Percentiles rank a stretch among this genome's conserved stretches.
phyloP scores from a whole-genome alignment of 64 coral and sea anemone species.

The Dendrophyllia cribrosa region DNA sequence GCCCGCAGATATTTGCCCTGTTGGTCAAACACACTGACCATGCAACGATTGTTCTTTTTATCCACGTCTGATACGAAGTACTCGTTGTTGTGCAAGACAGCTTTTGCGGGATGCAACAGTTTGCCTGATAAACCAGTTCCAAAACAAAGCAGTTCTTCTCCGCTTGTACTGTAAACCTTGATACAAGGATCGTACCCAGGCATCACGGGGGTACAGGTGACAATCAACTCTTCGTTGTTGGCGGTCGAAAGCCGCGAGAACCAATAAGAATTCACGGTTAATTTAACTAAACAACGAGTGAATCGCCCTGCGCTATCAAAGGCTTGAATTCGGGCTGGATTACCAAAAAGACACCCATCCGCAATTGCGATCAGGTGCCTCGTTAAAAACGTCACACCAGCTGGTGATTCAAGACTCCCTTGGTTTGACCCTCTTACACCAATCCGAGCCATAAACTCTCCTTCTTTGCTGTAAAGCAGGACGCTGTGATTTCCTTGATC shows the following conservation, averaged over 20 bases:
- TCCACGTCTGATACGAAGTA: slow-evolving; percentile 88
- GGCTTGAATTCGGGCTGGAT: slow-evolving; percentile 72
- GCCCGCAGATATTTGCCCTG: slow-evolving; percentile 67
- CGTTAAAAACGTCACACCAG: slow-evolving; percentile 43
- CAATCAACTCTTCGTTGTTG: slow-evolving; percentile 43
- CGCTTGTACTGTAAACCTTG: slow-evolving; percentile 73
- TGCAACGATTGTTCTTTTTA: slow-evolving; percentile 75
- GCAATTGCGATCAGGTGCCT: slow-evolving; percentile 58
- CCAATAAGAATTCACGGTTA: slow-evolving; percentile 69
- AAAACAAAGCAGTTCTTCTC: slow-evolving; percentile 63
- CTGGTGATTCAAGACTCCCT: slow-evolving; percentile 77
- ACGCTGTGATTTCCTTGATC: slow-evolving; percentile 80
- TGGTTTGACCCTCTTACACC: slow-evolving; percentile 68
- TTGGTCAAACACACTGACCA: slow-evolving; percentile 84
- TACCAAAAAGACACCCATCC: slow-evolving; percentile 85
- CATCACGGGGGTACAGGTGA: slow-evolving; percentile 77
- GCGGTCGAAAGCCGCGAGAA: slow-evolving; percentile 51
- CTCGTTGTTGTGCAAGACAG: slow-evolving; percentile 65
- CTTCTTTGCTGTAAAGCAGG: slow-evolving; percentile 70
- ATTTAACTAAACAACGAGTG: slow-evolving; percentile 60
- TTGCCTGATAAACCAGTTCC: slow-evolving; percentile 71
- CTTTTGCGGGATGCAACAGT: slow-evolving; percentile 66
- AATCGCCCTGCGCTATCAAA: slow-evolving; percentile 70
- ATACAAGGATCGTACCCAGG: slow-evolving; percentile 72
- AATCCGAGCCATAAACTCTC: slow-evolving; percentile 62